phyloP scores from a whole-genome alignment of 2,888 invertebrate genomes.

The Andricus quercusramuli region DNA sequence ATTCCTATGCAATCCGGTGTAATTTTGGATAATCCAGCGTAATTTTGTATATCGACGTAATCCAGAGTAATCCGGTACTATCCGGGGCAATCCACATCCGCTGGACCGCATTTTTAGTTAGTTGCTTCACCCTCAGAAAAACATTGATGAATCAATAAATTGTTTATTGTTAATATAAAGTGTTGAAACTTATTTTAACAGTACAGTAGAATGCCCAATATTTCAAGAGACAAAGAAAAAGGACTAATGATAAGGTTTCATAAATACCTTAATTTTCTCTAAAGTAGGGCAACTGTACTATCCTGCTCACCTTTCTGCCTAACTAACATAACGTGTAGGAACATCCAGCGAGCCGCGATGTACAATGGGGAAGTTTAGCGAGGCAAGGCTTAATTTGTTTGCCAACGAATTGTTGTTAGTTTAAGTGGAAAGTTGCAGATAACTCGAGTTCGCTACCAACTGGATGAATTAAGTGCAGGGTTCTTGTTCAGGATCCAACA shows the following conservation, averaged over 20 bases:
- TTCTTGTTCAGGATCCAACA: conserved; percentile 48
- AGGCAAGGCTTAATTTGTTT: conserved; percentile 71
- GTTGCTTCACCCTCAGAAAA: too few species aligned
- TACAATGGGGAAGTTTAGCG: conserved; percentile 63
- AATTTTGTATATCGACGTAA: too few species aligned
- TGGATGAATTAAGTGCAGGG: conserved; percentile 53
- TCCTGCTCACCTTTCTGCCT: conserved; percentile 10
- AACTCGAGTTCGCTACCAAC: conserved; percentile 59
- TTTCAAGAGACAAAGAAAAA: not conserved
- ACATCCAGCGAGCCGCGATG: conserved; percentile 26
- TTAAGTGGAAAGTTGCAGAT: conserved; percentile 75
- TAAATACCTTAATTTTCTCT: not conserved
- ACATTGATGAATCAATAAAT: too few species aligned
- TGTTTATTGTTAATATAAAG: too few species aligned
- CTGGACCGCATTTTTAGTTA: too few species aligned
- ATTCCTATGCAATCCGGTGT: too few species aligned
- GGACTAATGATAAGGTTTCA: not conserved
- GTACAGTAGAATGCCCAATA: not conserved
- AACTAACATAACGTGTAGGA: conserved; percentile 32
- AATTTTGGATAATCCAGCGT: too few species aligned
- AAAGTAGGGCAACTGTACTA: not conserved
- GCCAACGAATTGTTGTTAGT: conserved; percentile 72
- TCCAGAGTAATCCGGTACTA: too few species aligned
- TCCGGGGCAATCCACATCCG: too few species aligned
- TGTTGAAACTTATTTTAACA: not conserved